Evolutionary conservation across 2,888 invertebrate species (phyloP).

Genomic region (Drosophila trichaetosa): DNA sequence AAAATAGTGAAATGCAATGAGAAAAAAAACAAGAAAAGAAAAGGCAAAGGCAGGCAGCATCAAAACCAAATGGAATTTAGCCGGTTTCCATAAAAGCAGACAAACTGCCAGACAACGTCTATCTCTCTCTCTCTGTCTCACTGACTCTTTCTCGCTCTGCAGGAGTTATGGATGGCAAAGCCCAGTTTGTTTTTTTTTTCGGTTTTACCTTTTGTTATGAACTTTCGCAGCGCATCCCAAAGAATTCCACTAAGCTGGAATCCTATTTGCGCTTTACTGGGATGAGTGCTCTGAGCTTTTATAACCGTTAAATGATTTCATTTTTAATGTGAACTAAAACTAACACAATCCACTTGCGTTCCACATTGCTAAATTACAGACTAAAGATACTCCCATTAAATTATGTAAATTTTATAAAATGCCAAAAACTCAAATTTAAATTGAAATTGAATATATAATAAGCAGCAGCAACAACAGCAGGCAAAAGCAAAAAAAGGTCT

Average conservation of each 20-base stretch:
- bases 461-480: constrained; percentile 33
- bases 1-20: constrained; percentile 61
- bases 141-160: constrained; percentile 24
- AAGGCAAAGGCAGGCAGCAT: constrained; percentile 62
- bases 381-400: constrained; percentile 41
- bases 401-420: constrained; percentile 67
- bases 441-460: constrained; percentile 50
- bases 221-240: constrained; percentile 47
- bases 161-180: constrained; percentile 49
- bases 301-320: not conserved
- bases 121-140: constrained; percentile 24
- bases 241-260: constrained; percentile 24
- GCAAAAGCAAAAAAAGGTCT: constrained; percentile 22
- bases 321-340: not conserved
- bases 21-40: constrained; percentile 38
- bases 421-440: constrained; percentile 53
- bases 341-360: constrained; percentile 35
- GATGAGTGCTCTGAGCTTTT: not conserved
- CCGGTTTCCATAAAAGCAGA: constrained; percentile 79
- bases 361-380: constrained; percentile 36
- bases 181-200: constrained; percentile 44
- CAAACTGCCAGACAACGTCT: constrained; percentile 63
- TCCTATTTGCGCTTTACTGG: constrained; percentile 1
- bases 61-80: constrained; percentile 79
- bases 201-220: constrained; percentile 31